Evolutionary conservation across 2,888 invertebrate genomes (phyloP).

Genomic region (Gymnocheta viridis): DNA sequence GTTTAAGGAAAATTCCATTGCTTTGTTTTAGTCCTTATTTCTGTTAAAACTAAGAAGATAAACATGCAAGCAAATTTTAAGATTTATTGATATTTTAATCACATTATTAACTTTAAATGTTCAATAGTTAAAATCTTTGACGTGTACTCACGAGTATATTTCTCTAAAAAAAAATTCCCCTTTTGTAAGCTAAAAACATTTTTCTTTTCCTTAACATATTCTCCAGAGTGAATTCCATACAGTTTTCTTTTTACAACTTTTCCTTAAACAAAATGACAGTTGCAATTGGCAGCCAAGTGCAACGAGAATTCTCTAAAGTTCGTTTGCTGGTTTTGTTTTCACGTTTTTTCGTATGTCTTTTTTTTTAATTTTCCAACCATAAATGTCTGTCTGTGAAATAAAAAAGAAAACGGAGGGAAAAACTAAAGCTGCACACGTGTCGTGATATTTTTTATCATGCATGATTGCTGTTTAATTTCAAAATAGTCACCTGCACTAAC

Average conservation of each 20-base stretch:
- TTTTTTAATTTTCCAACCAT: background rate
- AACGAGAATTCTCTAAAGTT: constrained; percentile 67
- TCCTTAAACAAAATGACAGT: constrained; percentile 62
- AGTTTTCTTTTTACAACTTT: constrained; percentile 16
- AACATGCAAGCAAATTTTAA: background rate
- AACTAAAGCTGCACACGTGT: background rate
- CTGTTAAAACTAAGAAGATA: background rate
- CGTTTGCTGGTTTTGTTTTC: constrained; percentile 41
- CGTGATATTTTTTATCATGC: background rate
- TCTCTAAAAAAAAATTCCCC: background rate
- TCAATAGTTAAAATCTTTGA: constrained; percentile 16
- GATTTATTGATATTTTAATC: constrained; percentile 60
- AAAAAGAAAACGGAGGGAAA: background rate
- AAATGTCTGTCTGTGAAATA: constrained; percentile 39
- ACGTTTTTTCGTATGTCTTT: background rate
- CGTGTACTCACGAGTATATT: background rate
- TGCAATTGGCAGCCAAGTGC: constrained; percentile 69
- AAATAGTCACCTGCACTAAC: no score
- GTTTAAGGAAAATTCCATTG: background rate
- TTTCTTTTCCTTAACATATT: background rate
- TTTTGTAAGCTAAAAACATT: background rate
- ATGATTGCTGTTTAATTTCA: no score
- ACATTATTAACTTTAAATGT: constrained; percentile 54
- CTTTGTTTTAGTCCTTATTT: background rate
- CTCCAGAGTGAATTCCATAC: background rate